Percentiles rank a stretch among this genome's conserved stretches.
phyloP scores from a whole-genome alignment of 2,888 invertebrate species.

The Erebia ligea region DNA sequence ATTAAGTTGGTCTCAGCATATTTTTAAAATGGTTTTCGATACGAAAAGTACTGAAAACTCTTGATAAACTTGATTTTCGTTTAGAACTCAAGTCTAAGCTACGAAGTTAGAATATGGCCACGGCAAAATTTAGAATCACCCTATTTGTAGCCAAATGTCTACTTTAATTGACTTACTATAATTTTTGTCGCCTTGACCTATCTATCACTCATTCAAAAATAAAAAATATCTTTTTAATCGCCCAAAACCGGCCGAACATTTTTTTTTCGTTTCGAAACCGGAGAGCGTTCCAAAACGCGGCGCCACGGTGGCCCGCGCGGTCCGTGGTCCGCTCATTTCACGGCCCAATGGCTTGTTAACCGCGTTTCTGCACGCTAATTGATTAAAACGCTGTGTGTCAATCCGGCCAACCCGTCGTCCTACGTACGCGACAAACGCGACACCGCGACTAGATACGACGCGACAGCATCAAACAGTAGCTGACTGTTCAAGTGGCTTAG shows the following conservation, averaged over 20 bases:
- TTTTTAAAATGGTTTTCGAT: too few relatives aligned
- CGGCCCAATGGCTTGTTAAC: conserved; percentile 75
- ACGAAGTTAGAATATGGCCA: too few relatives aligned
- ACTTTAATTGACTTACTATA: background rate
- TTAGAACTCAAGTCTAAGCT: too few relatives aligned
- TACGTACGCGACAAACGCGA: too few relatives aligned
- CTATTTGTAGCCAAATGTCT: background rate
- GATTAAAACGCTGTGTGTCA: conserved; percentile 82
- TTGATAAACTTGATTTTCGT: too few relatives aligned
- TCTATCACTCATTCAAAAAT: background rate
- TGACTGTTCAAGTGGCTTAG: too few relatives aligned
- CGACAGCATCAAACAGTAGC: too few relatives aligned
- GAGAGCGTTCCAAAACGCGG: conserved; percentile 65
- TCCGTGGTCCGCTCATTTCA: conserved; percentile 74
- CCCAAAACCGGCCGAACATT: conserved; percentile 38
- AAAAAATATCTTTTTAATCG: background rate
- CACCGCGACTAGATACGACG: too few relatives aligned
- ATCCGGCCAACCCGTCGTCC: too few relatives aligned
- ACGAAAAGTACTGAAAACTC: too few relatives aligned
- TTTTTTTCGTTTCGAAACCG: conserved; percentile 60
- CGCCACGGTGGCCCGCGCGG: conserved; percentile 66
- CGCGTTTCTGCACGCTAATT: conserved; percentile 73
- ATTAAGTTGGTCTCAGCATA: too few relatives aligned
- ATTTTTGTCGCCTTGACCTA: background rate
- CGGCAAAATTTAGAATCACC: background rate